Evolutionary conservation across 2,113 vertebrate genomes (phyloP).

Genomic region (Anguilla japonica): DNA sequence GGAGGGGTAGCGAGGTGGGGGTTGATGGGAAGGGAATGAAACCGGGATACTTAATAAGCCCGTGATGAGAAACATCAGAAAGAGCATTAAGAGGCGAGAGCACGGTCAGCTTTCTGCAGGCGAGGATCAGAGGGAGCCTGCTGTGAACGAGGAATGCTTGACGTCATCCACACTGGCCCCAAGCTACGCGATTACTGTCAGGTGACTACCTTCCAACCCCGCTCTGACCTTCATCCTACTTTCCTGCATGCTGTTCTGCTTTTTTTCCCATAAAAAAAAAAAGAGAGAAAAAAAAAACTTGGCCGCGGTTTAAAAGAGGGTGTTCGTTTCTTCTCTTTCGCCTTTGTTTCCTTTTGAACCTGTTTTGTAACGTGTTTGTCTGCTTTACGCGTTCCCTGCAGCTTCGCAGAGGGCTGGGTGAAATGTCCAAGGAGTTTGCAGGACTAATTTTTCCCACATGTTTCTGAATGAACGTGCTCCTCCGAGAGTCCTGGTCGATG

Average conservation of each 20-base stretch:
- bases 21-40: constrained; percentile 2
- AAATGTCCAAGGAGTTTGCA: neutral
- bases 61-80: constrained; percentile 34
- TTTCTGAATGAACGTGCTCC: neutral
- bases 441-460: neutral
- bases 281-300: neutral
- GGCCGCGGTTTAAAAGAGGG: neutral
- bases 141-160: constrained; percentile 45
- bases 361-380: neutral
- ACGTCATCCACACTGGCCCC: constrained; percentile 42
- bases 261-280: constrained; percentile 24
- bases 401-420: neutral
- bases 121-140: constrained; percentile 36
- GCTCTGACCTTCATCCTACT: constrained; percentile 16
- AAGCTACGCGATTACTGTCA: constrained; percentile 51
- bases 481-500: neutral
- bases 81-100: constrained; percentile 28
- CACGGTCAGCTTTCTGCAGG: constrained; percentile 26
- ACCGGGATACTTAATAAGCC: constrained; percentile 38
- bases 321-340: neutral
- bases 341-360: neutral
- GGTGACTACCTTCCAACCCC: constrained; percentile 31
- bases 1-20: neutral
- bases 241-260: neutral
- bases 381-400: neutral